Evolutionary conservation across 2,797 vertebrate species (phyloP), one percentile per base, ranked within the genome.

Genomic region (Xiphophorus birchmanni): DNA sequence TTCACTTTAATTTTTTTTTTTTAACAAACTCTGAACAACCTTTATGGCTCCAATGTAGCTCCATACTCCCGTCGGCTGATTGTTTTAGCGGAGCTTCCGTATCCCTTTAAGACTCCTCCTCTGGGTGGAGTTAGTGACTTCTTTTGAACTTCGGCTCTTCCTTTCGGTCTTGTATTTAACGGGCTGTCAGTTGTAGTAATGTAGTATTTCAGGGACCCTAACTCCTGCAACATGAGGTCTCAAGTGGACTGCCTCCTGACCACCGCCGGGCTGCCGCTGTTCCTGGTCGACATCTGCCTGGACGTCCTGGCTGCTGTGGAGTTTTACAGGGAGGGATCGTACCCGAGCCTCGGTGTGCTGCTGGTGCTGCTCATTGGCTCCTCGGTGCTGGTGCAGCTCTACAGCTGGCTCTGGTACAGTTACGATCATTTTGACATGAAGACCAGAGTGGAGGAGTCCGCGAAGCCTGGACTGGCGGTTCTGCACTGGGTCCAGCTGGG

Each of bases 341-440:
- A 90, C 1, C 17, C 80, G 4, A 52, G 52, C 42, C 86, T 96
- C 8, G 69, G 58, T 0, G 0, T 95, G 13, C 81, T 96, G 89
- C 42, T 95, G 69, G 76, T 93, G 0, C 79, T 95, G 0, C 90
- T 96, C 0, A 0, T 95, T 29, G 86, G 82, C 67, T 96, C 96
- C 1, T 96, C 96, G 0, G 44, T 88, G 5, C 85, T 96, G 0
- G 84, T 85, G 0, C 94, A 96, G 80, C 42, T 76, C 6, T 96
- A 74, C 92, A 96, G 95, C 91, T 95, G 92, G 94, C 74, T 95
- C 3, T 96, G 92, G 93, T 96, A 95, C 72, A 69, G 75, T 1
- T 89, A 93, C 0, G 85, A 92, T 0, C 0, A 74, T 1, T 85
- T 82, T 0, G 0, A n/a, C 0, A 73, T 67, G 50, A 0, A 50